Evolutionary conservation across 1,140 invertebrate genomes (phyloP).

Genomic region (Agrypnia vestita): DNA sequence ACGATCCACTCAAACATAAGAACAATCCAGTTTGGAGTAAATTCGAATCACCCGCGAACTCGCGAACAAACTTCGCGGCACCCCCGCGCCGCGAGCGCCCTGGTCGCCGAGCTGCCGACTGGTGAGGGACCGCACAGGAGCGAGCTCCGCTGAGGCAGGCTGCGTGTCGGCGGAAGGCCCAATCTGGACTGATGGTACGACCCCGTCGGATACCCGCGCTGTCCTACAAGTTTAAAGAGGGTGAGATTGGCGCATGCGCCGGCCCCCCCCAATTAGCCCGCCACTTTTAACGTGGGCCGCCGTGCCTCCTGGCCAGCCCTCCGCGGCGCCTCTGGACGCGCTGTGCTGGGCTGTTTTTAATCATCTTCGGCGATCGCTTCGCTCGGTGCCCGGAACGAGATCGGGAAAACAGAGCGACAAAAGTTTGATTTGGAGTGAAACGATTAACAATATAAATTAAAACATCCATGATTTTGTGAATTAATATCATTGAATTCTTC

Average conservation of each 20-base stretch:
- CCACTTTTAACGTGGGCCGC: constrained; percentile 10
- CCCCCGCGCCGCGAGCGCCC: background rate
- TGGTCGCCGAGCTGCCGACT: background rate
- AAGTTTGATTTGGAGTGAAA: background rate
- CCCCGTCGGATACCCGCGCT: background rate
- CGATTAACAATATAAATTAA: too few relatives aligned
- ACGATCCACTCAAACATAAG: too few relatives aligned
- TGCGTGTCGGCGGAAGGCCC: constrained; percentile 4
- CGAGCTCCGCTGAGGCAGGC: background rate
- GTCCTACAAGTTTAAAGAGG: constrained; percentile 25
- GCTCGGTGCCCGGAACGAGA: background rate
- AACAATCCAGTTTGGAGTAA: too few relatives aligned
- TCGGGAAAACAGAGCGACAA: background rate
- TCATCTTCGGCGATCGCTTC: background rate
- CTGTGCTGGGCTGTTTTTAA: too few relatives aligned
- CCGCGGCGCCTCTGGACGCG: background rate
- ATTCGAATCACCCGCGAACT: too few relatives aligned
- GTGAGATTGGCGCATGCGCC: constrained; percentile 15
- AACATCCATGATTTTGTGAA: too few relatives aligned
- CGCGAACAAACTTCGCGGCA: too few relatives aligned
- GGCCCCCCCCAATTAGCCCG: constrained; percentile 10
- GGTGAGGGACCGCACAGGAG: background rate
- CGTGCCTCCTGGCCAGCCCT: background rate
- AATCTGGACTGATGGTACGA: background rate
- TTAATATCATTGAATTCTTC: too few relatives aligned